Evolutionary conservation across 1,140 invertebrate genomes (phyloP).

Genomic region (Macrocentrus cingulum): DNA sequence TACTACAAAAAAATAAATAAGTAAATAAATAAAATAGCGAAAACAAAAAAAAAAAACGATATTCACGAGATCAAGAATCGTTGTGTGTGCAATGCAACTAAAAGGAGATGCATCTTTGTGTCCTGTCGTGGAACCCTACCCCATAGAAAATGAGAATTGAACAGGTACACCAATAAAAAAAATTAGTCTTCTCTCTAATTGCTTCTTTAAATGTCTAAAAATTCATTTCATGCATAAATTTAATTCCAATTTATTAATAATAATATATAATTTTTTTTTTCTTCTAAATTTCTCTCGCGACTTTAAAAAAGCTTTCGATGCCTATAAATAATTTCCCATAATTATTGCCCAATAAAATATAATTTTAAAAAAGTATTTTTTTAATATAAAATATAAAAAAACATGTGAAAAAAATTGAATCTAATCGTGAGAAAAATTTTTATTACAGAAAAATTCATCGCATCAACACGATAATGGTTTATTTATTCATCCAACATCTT

Average conservation of each 20-base stretch:
- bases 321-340: too few species aligned
- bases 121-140: conserved; percentile 57
- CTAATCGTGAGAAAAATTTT: background rate
- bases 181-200: conserved; percentile 36
- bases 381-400: conserved; percentile 2
- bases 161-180: conserved; percentile 53
- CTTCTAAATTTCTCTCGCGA: too few species aligned
- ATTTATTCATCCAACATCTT: conserved; percentile 35
- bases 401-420: background rate
- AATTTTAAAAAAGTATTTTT: too few species aligned
- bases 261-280: too few species aligned
- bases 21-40: too few species aligned
- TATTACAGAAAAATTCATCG: conserved; percentile 45
- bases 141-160: conserved; percentile 56
- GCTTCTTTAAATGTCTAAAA: conserved; percentile 8
- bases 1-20: conserved; percentile 19
- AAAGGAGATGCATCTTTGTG: conserved; percentile 53
- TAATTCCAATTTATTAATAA: too few species aligned
- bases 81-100: conserved; percentile 60
- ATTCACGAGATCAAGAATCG: conserved; percentile 61
- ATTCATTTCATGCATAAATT: too few species aligned
- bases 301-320: too few species aligned
- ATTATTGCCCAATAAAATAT: too few species aligned
- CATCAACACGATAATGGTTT: conserved; percentile 46
- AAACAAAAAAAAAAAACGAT: conserved; percentile 54